phyloP scores from a whole-genome alignment of 2,113 vertebrate species.

The Tonatia bakeri region DNA sequence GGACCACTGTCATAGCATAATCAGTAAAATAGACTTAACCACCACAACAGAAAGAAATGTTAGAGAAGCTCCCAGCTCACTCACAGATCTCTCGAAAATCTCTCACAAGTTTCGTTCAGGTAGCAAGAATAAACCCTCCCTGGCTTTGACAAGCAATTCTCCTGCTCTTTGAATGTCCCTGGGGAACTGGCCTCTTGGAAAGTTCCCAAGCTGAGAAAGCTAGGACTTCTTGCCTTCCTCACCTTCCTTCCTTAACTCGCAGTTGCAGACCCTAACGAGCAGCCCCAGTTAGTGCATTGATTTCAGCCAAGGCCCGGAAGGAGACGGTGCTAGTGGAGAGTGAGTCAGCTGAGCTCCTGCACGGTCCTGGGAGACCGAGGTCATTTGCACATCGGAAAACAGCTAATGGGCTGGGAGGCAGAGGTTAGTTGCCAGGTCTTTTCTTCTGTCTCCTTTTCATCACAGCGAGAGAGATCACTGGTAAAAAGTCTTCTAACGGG shows the following conservation, averaged over 20 bases:
- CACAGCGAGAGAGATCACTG: neutral
- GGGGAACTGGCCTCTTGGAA: conserved; percentile 33
- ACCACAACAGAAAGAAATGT: neutral
- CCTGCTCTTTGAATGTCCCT: conserved; percentile 46
- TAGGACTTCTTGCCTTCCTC: neutral
- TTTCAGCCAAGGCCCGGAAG: neutral
- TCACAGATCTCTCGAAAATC: conserved; percentile 62
- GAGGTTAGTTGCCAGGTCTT: neutral
- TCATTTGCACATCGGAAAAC: conserved; percentile 47
- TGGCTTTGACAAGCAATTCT: conserved; percentile 28
- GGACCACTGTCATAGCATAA: no score
- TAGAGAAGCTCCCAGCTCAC: conserved; percentile 64
- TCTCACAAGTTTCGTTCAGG: conserved; percentile 67
- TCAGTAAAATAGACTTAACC: no score
- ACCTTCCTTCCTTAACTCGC: neutral
- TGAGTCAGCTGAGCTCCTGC: conserved; percentile 33
- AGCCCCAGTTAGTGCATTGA: conserved; percentile 39
- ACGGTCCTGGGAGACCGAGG: conserved; percentile 5
- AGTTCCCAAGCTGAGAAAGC: conserved; percentile 11
- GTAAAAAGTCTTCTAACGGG: neutral
- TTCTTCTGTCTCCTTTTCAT: neutral
- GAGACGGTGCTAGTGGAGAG: neutral
- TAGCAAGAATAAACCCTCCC: neutral
- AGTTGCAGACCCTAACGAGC: conserved; percentile 21
- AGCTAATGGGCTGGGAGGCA: conserved; percentile 44